A percentile compares a stretch with the other conserved stretches of the same genome.
These are phyloP conservation scores for Acronicta psi DNA, from an alignment of 2,888 invertebrate species.

Conservation along the genomic window DNA sequence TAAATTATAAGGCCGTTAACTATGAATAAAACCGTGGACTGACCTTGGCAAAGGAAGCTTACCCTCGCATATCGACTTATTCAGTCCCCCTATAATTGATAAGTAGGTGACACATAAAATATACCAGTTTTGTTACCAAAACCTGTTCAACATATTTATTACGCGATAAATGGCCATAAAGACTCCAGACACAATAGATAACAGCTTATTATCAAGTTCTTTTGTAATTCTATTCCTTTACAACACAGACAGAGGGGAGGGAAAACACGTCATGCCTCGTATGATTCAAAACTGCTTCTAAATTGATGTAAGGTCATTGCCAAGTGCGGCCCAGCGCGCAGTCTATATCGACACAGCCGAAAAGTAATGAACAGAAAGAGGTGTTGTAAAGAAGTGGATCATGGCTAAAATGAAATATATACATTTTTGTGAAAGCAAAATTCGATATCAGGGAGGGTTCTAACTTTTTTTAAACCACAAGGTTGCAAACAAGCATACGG, in stretches of 20 bases:
- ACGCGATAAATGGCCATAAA: not conserved
- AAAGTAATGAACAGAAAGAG: not conserved
- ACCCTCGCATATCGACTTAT: not conserved
- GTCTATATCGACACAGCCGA: not conserved
- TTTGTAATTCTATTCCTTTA: not conserved
- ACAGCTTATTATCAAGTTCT: slow-evolving; percentile 3
- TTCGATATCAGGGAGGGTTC: too few species aligned
- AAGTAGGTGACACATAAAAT: not conserved
- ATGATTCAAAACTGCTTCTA: slow-evolving; percentile 34
- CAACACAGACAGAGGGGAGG: not conserved
- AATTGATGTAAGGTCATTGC: slow-evolving; percentile 36
- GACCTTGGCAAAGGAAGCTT: not conserved
- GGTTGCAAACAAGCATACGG: too few species aligned
- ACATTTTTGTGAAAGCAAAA: too few species aligned
- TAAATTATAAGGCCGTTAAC: not conserved
- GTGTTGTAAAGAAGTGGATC: not conserved
- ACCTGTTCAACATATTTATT: not conserved
- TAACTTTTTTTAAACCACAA: too few species aligned
- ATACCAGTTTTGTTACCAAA: not conserved
- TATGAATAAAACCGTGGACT: not conserved
- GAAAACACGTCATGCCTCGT: slow-evolving; percentile 6
- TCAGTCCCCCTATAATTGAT: not conserved
- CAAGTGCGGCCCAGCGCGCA: slow-evolving; percentile 1
- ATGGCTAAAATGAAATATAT: too few species aligned
- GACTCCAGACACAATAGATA: slow-evolving; percentile 4